phyloP scores from a whole-genome alignment of 2,888 invertebrate species.

The Tetanocera ferruginea region DNA sequence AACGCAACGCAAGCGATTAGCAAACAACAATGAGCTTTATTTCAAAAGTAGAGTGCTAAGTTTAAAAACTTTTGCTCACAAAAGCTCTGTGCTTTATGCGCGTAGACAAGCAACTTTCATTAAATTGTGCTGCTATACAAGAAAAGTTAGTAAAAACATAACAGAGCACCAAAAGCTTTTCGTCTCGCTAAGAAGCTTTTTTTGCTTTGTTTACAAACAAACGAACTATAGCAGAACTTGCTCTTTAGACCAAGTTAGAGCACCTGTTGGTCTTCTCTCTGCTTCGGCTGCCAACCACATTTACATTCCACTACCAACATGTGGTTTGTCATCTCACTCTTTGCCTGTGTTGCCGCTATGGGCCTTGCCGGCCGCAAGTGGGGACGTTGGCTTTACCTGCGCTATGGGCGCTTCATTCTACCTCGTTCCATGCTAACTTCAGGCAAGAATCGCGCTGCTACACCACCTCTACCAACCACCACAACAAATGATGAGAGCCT shows the following conservation, averaged over 20 bases:
- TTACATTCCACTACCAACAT: slow-evolving; percentile 50
- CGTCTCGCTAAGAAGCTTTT: background rate
- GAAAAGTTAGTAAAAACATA: background rate
- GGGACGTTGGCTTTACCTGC: slow-evolving; percentile 66
- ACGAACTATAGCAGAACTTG: background rate
- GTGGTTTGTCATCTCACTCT: slow-evolving; percentile 62
- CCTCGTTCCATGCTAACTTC: slow-evolving; percentile 60
- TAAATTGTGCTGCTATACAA: no score
- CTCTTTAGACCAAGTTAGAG: no score
- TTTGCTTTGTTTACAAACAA: slow-evolving; percentile 33
- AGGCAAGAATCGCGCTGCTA: slow-evolving; percentile 63
- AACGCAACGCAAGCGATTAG: background rate
- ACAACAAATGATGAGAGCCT: slow-evolving; percentile 65
- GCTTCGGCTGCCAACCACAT: background rate
- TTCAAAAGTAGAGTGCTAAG: background rate
- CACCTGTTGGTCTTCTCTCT: background rate
- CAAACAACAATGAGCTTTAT: background rate
- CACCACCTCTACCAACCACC: slow-evolving; percentile 66
- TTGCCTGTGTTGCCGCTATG: slow-evolving; percentile 53
- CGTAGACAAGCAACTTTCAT: no score
- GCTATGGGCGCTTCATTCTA: slow-evolving; percentile 64
- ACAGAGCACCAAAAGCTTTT: background rate
- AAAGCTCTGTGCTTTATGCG: no score
- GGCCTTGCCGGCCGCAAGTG: slow-evolving; percentile 64
- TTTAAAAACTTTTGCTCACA: background rate